These are phyloP conservation scores for Triplophysa tibetana DNA, from an alignment of 2,113 vertebrate genomes.

Conservation along the genomic window DNA sequence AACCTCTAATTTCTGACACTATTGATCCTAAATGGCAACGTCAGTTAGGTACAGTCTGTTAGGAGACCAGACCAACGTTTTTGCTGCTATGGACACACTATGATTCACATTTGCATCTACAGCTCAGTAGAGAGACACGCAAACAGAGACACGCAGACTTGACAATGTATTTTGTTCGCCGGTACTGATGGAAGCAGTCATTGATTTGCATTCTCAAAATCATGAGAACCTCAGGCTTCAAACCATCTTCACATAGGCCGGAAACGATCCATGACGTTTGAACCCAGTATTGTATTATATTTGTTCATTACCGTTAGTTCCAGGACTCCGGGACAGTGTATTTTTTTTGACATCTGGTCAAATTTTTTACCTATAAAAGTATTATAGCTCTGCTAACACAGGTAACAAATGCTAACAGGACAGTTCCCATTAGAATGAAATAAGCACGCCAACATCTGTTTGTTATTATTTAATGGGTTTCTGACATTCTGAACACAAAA, in stretches of 20 bases:
- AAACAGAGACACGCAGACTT: not conserved
- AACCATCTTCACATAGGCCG: not conserved
- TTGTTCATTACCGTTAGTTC: not conserved
- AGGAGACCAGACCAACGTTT: not conserved
- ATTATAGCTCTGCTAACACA: not conserved
- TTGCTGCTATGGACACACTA: constrained; percentile 31
- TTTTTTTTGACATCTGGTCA: not conserved
- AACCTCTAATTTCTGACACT: constrained; percentile 1
- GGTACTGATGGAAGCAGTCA: not conserved
- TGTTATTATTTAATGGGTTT: too few species aligned
- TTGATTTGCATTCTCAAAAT: not conserved
- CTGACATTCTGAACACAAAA: too few species aligned
- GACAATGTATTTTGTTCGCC: too few species aligned
- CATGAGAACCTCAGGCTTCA: not conserved
- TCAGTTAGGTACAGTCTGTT: not conserved
- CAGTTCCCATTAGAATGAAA: not conserved
- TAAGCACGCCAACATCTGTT: not conserved
- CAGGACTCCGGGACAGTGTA: not conserved
- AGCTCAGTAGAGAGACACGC: not conserved
- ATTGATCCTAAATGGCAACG: constrained; percentile 5
- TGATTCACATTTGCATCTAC: not conserved
- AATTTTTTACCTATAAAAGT: not conserved
- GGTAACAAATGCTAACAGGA: not conserved
- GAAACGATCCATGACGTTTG: not conserved
- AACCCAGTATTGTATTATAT: not conserved